Base-by-base conservation (phyloP, 2,797 vertebrate genomes). In the Coregonus suidteri region DNA sequence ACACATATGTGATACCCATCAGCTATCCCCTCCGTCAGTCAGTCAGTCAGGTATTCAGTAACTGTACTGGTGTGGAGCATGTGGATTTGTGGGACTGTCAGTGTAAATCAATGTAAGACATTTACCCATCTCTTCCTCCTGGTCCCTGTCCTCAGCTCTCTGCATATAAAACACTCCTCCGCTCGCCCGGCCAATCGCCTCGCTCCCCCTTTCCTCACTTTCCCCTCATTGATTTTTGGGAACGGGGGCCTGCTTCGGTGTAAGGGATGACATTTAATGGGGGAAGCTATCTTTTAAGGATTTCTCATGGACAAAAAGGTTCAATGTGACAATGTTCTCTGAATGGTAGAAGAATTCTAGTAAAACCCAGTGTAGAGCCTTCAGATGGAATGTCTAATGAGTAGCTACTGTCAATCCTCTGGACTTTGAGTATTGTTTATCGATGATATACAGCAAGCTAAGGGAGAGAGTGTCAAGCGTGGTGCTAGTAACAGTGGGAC, bases 71-170 rank as follows among this genome's bases (percentile, higher is more conserved):
- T 71, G 9, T 20, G 41, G 47, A 71, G 69, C 41, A 71, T 20
- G 47, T 71, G 69, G 69, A 47, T 71, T 71, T 71, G 70, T 71
- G n/a, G 41, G 41, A 5, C 47, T 71, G 70, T 71, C 70, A 71
- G 70, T 71, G 70, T 53, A 71, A 71, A 71, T 71, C 70, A 52
- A 71, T 53, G 70, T 11, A 25, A 71, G 70, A 71, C 70, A 53
- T 71, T 31, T 71, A 30, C 70, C 47, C 47, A 30, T 20, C 41
- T 30, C 47, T 71, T 14, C 64, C 20, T 71, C 47, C 47, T 53
- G 18, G 41, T 71, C 41, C 47, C 20, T 71, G 41, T 71, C 20
- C 69, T 71, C n/a, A 51, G 18, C 69, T 14, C 69, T 51, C 41
- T 30, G 68, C 35, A 70, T 70, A 13, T 70, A 70, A 47, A 70